Evolutionary conservation across 2,113 vertebrate species (phyloP).

Genomic region (Cranoglanis bouderius): DNA sequence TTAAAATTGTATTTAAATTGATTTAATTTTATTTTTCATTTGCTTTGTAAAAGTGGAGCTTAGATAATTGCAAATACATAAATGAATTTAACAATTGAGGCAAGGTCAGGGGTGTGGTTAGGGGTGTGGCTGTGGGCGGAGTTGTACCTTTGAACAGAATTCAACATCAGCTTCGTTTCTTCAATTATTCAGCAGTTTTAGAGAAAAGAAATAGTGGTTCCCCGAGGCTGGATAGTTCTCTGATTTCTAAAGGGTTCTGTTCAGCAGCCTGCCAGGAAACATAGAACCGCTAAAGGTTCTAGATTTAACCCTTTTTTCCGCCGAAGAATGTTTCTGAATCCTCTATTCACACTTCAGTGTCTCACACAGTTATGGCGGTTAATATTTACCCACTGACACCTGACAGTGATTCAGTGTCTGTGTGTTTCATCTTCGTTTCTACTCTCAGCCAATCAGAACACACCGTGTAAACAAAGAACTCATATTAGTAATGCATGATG

Average conservation of each 20-base stretch:
- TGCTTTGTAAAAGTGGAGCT: no score
- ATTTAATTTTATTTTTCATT: no score
- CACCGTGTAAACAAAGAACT: neutral
- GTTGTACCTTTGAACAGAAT: no score
- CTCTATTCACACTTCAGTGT: neutral
- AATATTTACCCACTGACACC: neutral
- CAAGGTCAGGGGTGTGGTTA: no score
- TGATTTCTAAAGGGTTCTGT: neutral
- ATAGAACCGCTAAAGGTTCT: neutral
- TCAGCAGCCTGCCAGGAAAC: neutral
- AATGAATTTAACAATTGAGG: no score
- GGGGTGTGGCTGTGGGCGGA: no score
- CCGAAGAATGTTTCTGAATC: neutral
- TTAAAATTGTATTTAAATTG: no score
- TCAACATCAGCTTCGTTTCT: neutral
- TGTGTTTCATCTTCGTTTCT: neutral
- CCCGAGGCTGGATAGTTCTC: neutral
- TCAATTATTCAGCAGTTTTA: neutral
- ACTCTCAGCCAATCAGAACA: neutral
- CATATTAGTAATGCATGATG: neutral
- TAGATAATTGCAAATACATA: no score
- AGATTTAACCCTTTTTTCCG: neutral
- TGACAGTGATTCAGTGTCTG: neutral
- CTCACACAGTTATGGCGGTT: neutral
- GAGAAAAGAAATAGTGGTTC: neutral